Percentiles rank a stretch among this genome's conserved stretches.
Conservation (phyloP, 2,888 invertebrate genomes). For the Macrosoma leucophasiata region DNA sequence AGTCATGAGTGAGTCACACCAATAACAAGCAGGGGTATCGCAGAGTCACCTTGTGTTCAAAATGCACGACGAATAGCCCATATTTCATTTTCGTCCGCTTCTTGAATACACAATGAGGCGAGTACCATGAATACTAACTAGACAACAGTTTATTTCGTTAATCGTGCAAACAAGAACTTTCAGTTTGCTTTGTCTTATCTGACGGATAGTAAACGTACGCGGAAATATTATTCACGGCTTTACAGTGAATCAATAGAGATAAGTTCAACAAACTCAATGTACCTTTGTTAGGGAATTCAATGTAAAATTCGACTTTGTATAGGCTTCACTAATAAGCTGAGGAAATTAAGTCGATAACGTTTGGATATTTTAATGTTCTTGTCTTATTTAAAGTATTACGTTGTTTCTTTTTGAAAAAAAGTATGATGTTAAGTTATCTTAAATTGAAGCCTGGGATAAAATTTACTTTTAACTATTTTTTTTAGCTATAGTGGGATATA, state of each 20-base stretch:
- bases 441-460: no score
- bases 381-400: no score
- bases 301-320: background rate
- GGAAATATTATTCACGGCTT: no score
- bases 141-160: constrained; percentile 71
- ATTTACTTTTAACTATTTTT: no score
- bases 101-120: constrained; percentile 66
- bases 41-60: constrained; percentile 58
- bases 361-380: no score
- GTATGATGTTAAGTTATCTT: no score
- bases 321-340: background rate
- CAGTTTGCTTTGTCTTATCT: constrained; percentile 51
- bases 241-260: no score
- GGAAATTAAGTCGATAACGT: no score
- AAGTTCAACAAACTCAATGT: no score
- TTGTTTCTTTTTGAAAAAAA: no score
- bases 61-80: constrained; percentile 67
- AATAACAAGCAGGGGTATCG: constrained; percentile 43
- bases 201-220: constrained; percentile 8
- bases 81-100: constrained; percentile 68
- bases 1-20: constrained; percentile 8
- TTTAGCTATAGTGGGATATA: no score
- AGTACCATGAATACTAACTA: constrained; percentile 69
- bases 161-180: constrained; percentile 71
- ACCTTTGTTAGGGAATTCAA: no score